Evolutionary conservation across 2,888 invertebrate genomes (phyloP).

Genomic region (Steinernema scapterisci): DNA sequence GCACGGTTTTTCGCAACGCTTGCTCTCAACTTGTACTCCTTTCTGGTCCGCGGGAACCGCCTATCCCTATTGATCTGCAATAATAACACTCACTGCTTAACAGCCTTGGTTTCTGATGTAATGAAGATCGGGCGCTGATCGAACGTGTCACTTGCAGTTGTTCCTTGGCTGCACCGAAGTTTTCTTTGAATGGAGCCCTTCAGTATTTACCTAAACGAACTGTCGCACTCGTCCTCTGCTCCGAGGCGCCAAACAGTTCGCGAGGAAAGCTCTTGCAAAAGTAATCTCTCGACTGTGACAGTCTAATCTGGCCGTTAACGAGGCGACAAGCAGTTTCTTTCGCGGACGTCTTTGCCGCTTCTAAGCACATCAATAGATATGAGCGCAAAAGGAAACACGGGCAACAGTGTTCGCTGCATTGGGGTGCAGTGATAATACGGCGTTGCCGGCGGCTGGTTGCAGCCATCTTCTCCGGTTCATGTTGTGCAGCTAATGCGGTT

Average conservation of each 20-base stretch:
- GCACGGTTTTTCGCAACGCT: neutral
- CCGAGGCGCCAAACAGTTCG: neutral
- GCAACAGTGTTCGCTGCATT: neutral
- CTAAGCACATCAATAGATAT: neutral
- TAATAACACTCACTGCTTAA: conserved; percentile 11
- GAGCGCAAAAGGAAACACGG: conserved; percentile 21
- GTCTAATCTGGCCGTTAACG: neutral
- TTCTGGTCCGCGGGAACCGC: conserved; percentile 6
- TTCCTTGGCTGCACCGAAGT: neutral
- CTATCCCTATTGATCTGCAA: neutral
- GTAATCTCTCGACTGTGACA: neutral
- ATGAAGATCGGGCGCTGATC: neutral
- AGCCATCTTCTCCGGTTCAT: conserved; percentile 16
- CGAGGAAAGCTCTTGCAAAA: neutral
- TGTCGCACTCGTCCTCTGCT: neutral
- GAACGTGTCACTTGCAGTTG: neutral
- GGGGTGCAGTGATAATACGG: conserved; percentile 23
- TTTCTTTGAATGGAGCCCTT: neutral
- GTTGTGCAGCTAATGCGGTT: conserved; percentile 28
- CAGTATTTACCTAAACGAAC: neutral
- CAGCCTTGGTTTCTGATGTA: neutral
- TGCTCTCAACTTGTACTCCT: conserved; percentile 12
- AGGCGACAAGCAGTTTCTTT: neutral
- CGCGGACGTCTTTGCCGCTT: neutral
- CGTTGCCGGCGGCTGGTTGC: conserved; percentile 19